phyloP scores from a whole-genome alignment of 1,140 invertebrate genomes.

The Cherax quadricarinatus region DNA sequence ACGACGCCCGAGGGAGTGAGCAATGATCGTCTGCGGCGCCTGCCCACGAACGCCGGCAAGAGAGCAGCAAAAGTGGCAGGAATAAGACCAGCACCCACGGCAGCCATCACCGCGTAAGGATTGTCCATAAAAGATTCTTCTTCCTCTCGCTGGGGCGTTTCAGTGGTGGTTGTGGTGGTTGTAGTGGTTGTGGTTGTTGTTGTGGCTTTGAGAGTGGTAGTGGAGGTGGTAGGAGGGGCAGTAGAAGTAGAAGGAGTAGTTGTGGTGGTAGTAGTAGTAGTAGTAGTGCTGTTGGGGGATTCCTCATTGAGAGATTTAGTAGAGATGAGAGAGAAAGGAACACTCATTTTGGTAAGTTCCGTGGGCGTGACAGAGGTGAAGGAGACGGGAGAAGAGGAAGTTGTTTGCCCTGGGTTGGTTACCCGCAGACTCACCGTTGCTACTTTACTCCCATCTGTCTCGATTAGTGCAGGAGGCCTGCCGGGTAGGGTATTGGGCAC shows the following conservation, averaged over 20 bases:
- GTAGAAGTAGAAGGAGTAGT: slow-evolving; percentile 20
- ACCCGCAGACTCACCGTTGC: not conserved
- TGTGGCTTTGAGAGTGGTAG: not conserved
- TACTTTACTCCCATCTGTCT: slow-evolving; percentile 19
- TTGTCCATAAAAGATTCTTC: slow-evolving; percentile 17
- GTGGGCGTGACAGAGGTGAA: not conserved
- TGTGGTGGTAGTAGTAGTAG: not conserved
- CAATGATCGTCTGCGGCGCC: slow-evolving; percentile 24
- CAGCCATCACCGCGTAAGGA: slow-evolving; percentile 60
- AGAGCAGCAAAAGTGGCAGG: slow-evolving; percentile 52
- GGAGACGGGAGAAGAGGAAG: not conserved
- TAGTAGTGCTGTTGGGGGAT: not conserved
- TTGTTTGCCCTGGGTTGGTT: not conserved
- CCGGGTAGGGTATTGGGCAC: slow-evolving; percentile 42
- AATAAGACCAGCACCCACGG: slow-evolving; percentile 49
- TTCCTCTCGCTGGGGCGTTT: not conserved
- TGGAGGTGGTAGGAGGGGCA: not conserved
- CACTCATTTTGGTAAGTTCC: slow-evolving; percentile 7
- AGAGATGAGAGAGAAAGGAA: slow-evolving; percentile 23
- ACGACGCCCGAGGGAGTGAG: not conserved
- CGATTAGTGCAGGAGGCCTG: slow-evolving; percentile 43
- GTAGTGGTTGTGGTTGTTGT: slow-evolving; percentile 18
- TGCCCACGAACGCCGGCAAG: slow-evolving; percentile 49
- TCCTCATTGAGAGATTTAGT: slow-evolving; percentile 4
- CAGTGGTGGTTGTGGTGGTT: not conserved